phyloP scores from a whole-genome alignment of 1,140 invertebrate genomes.

The Leptinotarsa defecta region DNA sequence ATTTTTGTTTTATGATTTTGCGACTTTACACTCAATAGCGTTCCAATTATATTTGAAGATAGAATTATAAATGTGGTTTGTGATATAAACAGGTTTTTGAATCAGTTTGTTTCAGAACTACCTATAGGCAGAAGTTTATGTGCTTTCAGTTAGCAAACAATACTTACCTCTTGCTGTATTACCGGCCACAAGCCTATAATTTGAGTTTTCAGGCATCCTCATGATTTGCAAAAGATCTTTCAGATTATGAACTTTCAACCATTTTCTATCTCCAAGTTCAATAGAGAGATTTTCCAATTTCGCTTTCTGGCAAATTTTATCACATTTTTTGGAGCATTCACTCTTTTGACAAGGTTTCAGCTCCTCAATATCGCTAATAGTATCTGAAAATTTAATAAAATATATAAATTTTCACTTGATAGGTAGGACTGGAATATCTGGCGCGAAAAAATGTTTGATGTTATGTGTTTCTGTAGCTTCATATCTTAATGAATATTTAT shows the following conservation, averaged over 20 bases:
- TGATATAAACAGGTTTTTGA: neutral
- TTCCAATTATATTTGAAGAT: neutral
- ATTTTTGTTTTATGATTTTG: neutral
- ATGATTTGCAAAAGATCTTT: constrained; percentile 43
- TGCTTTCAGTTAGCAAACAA: neutral
- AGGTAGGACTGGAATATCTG: neutral
- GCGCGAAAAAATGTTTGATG: too few relatives aligned
- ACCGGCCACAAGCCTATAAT: constrained; percentile 49
- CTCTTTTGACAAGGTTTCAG: constrained; percentile 19
- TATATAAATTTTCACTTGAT: neutral
- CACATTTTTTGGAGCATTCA: constrained; percentile 10
- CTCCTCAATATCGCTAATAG: constrained; percentile 14
- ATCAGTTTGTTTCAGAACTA: neutral
- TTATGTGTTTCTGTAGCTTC: neutral
- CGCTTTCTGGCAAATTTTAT: neutral
- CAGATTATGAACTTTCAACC: constrained; percentile 44
- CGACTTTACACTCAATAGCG: neutral
- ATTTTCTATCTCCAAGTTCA: constrained; percentile 33
- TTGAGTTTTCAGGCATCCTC: constrained; percentile 27
- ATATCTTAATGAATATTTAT: too few relatives aligned
- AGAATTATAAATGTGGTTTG: too few relatives aligned
- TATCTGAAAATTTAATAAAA: neutral
- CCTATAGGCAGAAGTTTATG: neutral
- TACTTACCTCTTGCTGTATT: constrained; percentile 50
- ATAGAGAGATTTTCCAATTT: constrained; percentile 29